Base-by-base conservation (phyloP, 2,113 vertebrate genomes). In the Nannobrachium achirus region DNA sequence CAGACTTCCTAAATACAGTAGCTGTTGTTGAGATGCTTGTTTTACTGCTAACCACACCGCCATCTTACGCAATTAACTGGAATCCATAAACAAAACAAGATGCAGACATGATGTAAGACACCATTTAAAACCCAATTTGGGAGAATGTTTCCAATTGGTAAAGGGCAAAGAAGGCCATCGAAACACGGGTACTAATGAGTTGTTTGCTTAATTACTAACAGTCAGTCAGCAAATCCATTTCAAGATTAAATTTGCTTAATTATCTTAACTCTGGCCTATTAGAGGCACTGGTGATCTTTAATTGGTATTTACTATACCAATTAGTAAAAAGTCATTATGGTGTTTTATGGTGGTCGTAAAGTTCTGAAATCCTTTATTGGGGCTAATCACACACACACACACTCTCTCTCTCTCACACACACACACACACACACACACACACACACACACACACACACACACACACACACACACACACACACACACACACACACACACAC, bases 21-120 rank as follows among this genome's bases (percentile, higher is more conserved):
- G 73, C 76, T 68, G 81, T 78, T 87, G 78, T 87, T 72, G 63
- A 69, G 50, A 77, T 15, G 58, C 40, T 39, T 2, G 25, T 65
- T 88, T 80, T 55, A 72, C 45, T 41, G 63, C 75, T 25, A 67
- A 64, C 75, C 80, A 44, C 71, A 69, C 44, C 58, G 9, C 18
- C 56, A 19, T 63, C 70, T 46, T 56, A 71, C 59, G 65, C 67
- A 82, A 86, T 84, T 82, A 81, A 48, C 58, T 44, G 25, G 19
- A 49, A 69, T 60, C 49, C 60, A 66, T 45, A 76, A 80, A 82
- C 73, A 74, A 77, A 73, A 59, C 66, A 13, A 63, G 15, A 6
- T 5, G 45, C 16, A 67, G 62, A 63, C 65, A 52, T 75, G 50
- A 73, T 50, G 69, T 60, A 51, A 51, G 13, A 4, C 10, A 42